These are phyloP conservation scores for Ciona savignyi DNA, from an alignment of 23 tunicate species.

Conservation along the genomic window DNA sequence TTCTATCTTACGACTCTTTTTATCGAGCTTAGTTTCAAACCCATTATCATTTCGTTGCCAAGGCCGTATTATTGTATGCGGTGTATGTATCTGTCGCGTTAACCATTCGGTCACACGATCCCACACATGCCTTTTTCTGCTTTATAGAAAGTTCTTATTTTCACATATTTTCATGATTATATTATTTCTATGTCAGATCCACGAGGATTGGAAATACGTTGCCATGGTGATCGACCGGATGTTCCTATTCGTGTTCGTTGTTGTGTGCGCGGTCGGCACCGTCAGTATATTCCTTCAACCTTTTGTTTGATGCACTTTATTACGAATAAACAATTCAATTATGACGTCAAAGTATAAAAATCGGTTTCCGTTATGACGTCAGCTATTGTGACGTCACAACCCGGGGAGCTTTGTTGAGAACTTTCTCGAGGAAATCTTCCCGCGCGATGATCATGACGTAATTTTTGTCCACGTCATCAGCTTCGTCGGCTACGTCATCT, in stretches of 20 bases:
- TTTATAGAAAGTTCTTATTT: too few species aligned
- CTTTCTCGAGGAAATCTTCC: background rate
- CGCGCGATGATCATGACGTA: background rate
- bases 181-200: constrained; percentile 20
- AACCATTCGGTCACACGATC: too few species aligned
- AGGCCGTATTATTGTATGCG: too few species aligned
- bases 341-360: background rate
- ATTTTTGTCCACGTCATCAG: background rate
- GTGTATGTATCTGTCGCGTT: too few species aligned
- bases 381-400: background rate
- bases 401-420: background rate
- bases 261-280: constrained; percentile 55
- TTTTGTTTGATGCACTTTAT: constrained; percentile 12
- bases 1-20: too few species aligned
- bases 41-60: too few species aligned
- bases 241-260: constrained; percentile 51
- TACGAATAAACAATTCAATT: background rate
- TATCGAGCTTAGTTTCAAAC: too few species aligned
- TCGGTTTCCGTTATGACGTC: too few species aligned
- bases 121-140: too few species aligned
- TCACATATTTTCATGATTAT: too few species aligned
- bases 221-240: constrained; percentile 94
- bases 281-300: constrained; percentile 51
- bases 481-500: too few species aligned
- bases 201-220: constrained; percentile 93